A percentile compares a stretch with the other conserved stretches of the same genome.
These are phyloP conservation scores for Molossus molossus DNA, from an alignment of 2,797 vertebrate genomes.

Conservation along the genomic window DNA sequence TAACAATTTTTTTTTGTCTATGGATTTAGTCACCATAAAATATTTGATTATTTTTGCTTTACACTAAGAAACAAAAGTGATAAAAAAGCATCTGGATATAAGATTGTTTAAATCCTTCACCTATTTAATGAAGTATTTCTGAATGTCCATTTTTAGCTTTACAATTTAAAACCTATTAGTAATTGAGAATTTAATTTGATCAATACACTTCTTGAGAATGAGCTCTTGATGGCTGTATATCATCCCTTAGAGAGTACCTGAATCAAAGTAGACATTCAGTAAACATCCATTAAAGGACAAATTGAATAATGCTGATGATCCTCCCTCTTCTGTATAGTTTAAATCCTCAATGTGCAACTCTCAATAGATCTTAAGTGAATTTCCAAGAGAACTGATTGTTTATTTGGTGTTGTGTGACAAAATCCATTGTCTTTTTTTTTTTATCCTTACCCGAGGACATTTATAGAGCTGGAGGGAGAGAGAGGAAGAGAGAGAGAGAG, in stretches of 20 bases:
- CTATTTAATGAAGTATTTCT: conserved; percentile 22
- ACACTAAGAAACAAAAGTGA: not conserved
- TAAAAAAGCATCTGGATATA: not conserved
- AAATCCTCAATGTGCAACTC: not conserved
- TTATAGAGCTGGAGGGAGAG: no score
- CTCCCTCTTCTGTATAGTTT: not conserved
- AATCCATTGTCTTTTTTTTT: not conserved
- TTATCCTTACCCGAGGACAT: no score
- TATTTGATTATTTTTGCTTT: not conserved
- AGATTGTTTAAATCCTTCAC: not conserved
- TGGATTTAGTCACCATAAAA: not conserved
- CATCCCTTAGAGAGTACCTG: not conserved
- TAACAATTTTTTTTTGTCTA: not conserved
- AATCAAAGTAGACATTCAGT: not conserved
- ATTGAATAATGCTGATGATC: not conserved
- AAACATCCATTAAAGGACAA: not conserved
- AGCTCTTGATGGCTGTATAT: not conserved
- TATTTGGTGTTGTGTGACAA: not conserved
- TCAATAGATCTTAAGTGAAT: conserved; percentile 10
- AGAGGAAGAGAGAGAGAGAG: no score
- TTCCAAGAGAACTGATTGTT: not conserved
- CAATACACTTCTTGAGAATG: not conserved
- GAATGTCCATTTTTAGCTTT: not conserved
- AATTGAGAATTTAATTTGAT: conserved; percentile 1
- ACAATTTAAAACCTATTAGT: conserved; percentile 16